Base-by-base conservation (phyloP, 2,113 vertebrate species). In the Pithys albifrons region DNA sequence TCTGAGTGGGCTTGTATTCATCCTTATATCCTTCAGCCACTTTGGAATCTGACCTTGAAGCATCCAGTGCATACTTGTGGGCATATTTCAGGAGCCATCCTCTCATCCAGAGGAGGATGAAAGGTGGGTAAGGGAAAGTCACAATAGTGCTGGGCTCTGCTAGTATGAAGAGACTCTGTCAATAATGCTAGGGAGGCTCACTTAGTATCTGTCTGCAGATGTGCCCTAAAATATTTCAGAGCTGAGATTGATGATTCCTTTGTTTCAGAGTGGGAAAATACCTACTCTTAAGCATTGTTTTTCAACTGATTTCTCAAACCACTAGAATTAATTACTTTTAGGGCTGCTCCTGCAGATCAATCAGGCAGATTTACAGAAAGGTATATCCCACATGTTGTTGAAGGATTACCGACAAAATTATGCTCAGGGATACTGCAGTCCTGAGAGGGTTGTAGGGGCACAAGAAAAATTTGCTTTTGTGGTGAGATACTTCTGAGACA, bases 101-200 rank as follows among this genome's bases (percentile, higher is more conserved):
- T 69, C 31, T 78, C 18, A 13, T 51, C 20, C 57, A 55, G 55
- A 80, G 52, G 31, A 71, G 13, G 33, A 45, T 0, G 3, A 51
- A 35, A 37, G 4, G 18, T 61, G 55, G 12, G 43, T 64, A 51
- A 83, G 43, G 46, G 45, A 25, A 75, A 51, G 29, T 25, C 2
- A 10, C 41, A 57, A 5, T n/a, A 41, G 15, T 29, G 20, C 2
- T 2, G 10, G 35, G 27, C 46, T 71, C 69, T 80, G 51, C 62
- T 83, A 20, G 14, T 67, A 37, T 0, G 0, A 55, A 51, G 58
- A 55, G 29, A 51, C 12, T 6, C 12, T 0, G 1, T 29, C 15
- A 20, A 3, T 62, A 79, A 41, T 22, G 43, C 15, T 28, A 33
- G 64, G 8, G 39, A 62, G 55, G 54, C 62, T 85, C n/a, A 24